phyloP scores from a whole-genome alignment of 2,888 invertebrate species.

The Platynereis dumerilii region DNA sequence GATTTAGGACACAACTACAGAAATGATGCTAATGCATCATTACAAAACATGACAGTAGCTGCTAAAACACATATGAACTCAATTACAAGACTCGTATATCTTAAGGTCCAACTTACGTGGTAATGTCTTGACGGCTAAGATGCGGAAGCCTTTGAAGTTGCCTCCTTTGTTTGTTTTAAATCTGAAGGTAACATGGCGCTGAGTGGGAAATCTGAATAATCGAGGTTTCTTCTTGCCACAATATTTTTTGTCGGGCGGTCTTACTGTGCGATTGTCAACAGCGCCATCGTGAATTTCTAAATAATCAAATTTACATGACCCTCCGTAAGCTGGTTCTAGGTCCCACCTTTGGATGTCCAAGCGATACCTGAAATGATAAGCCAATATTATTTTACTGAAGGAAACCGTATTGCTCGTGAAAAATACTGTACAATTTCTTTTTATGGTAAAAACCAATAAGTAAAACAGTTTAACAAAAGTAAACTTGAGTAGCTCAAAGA shows the following conservation, averaged over 20 bases:
- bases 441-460: no score
- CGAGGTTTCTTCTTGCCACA: conserved; percentile 20
- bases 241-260: conserved; percentile 3
- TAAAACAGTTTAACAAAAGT: no score
- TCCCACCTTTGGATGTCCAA: conserved; percentile 20
- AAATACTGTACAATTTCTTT: no score
- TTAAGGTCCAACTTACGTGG: no score
- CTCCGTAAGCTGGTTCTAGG: conserved; percentile 9
- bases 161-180: conserved; percentile 16
- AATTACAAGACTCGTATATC: no score
- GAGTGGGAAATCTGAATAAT: neutral
- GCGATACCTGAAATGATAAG: neutral
- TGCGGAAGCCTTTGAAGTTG: conserved; percentile 16
- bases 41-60: no score
- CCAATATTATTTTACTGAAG: no score
- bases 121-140: conserved; percentile 15
- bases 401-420: no score
- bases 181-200: conserved; percentile 15
- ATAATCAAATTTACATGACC: conserved; percentile 18
- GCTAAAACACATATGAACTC: no score
- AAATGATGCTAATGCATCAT: no score
- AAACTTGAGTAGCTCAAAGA: no score
- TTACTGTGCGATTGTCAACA: conserved; percentile 1
- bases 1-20: no score
- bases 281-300: conserved; percentile 22